Base-by-base conservation (phyloP, 2,113 vertebrate species). In the Corythaixoides concolor region DNA sequence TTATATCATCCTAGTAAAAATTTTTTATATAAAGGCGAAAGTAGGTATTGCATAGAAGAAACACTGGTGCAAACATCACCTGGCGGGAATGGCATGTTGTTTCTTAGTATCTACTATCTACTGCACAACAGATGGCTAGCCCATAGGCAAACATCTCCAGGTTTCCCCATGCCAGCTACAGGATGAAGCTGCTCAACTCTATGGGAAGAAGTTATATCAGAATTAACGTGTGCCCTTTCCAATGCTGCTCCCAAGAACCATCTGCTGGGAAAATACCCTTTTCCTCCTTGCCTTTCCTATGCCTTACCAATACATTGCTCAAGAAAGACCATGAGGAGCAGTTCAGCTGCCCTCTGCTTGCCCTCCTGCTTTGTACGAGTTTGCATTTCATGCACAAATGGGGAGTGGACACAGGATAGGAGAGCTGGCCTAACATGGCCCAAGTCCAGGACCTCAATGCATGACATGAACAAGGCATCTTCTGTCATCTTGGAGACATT, bases 41-140 rank as follows among this genome's bases (percentile, higher is more conserved):
- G 96, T 98, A 98, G 97, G 96, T 97, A 97, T 97, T 98, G 98
- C 98, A 98, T 98, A 98, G 98, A 98, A 98, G 97, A 93, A 98
- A 98, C 95, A 98, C 97, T 96, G 97, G 95, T 97, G 95, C 95
- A 94, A 97, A 97, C 85, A 96, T 96, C 97, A 97, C 97, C 94
- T 62, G 93, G 94, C 95, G 97, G 97, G 97, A 98, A 98, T 98
- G 97, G 97, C 97, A 97, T 97, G 97, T 97, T 90, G 30, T 93
- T 93, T 88, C 80, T 88, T 97, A 96, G 96, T 97, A 72, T 95
- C 96, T 92, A 92, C 87, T 97, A 90, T 86, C 97, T 96, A 98
- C 79, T 94, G 95, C 93, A 97, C 41, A 95, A 62, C 93, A 69
- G 89, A 95, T 70, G 92, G 90, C 83, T 86, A 89, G 41, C 93